These are phyloP conservation scores for Clarias pachynema DNA, from an alignment of 2,797 vertebrate species.

Conservation along the genomic window DNA sequence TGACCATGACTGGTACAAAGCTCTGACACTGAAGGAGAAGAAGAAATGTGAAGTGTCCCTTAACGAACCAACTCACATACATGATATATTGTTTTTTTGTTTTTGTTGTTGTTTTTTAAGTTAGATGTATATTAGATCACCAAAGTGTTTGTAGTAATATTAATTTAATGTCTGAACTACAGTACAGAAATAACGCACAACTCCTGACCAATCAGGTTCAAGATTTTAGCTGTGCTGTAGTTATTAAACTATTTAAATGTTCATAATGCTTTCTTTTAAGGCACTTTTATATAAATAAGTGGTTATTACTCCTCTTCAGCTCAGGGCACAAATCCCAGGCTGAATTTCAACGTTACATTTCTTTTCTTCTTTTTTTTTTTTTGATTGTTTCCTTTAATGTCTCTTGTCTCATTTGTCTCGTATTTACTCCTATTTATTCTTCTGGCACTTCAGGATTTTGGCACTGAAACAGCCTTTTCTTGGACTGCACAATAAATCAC, in stretches of 20 bases:
- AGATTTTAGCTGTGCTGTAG: not conserved
- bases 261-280: not conserved
- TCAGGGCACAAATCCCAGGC: not conserved
- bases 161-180: not conserved
- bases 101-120: no score
- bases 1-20: no score
- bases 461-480: not conserved
- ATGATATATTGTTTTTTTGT: not conserved
- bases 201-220: not conserved
- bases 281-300: not conserved
- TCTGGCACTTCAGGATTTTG: not conserved
- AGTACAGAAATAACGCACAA: not conserved
- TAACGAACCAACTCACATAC: not conserved
- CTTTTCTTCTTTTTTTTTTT: not conserved
- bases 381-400: not conserved
- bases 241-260: not conserved
- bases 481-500: constrained; percentile 6
- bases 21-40: not conserved
- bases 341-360: not conserved
- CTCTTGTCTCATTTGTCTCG: not conserved
- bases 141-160: not conserved
- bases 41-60: not conserved
- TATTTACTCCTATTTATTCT: not conserved
- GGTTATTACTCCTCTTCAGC: not conserved
- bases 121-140: not conserved